phyloP scores from a whole-genome alignment of 2,888 invertebrate species.

The Pharmacophagus antenor region DNA sequence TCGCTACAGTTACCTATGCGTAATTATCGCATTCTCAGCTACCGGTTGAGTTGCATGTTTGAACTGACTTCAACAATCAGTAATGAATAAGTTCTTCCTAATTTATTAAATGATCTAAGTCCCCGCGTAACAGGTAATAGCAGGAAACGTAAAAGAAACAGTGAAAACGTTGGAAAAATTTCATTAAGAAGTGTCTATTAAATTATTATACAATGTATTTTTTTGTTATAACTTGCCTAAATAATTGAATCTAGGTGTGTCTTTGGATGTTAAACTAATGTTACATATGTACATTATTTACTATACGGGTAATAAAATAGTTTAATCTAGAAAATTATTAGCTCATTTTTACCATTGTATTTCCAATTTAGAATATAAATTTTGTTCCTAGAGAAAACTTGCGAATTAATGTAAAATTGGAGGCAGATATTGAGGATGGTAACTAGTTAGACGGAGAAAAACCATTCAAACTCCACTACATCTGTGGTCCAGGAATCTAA shows the following conservation, averaged over 20 bases:
- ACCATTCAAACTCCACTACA: too few relatives aligned
- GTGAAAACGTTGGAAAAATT: neutral
- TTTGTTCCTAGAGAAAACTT: too few relatives aligned
- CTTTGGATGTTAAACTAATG: too few relatives aligned
- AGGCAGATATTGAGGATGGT: too few relatives aligned
- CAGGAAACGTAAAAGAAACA: neutral
- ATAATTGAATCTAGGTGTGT: neutral
- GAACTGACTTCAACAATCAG: neutral
- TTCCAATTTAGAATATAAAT: too few relatives aligned
- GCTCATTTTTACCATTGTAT: too few relatives aligned
- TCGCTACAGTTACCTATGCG: neutral
- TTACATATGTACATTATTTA: too few relatives aligned
- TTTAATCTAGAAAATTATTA: too few relatives aligned
- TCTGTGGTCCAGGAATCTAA: too few relatives aligned
- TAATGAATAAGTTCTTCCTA: slow-evolving; percentile 13
- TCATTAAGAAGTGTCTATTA: neutral
- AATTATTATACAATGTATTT: neutral
- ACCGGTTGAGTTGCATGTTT: slow-evolving; percentile 11
- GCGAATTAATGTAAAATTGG: too few relatives aligned
- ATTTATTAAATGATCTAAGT: slow-evolving; percentile 18
- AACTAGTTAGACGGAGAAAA: too few relatives aligned
- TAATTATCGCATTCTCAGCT: slow-evolving; percentile 10
- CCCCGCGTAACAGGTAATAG: slow-evolving; percentile 3
- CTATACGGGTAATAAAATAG: too few relatives aligned
- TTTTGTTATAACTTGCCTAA: neutral